Percentiles rank a stretch among this genome's conserved stretches.
These are phyloP conservation scores for Cryptophagus acutangulus DNA, from an alignment of 2,888 invertebrate genomes.

Conservation along the genomic window DNA sequence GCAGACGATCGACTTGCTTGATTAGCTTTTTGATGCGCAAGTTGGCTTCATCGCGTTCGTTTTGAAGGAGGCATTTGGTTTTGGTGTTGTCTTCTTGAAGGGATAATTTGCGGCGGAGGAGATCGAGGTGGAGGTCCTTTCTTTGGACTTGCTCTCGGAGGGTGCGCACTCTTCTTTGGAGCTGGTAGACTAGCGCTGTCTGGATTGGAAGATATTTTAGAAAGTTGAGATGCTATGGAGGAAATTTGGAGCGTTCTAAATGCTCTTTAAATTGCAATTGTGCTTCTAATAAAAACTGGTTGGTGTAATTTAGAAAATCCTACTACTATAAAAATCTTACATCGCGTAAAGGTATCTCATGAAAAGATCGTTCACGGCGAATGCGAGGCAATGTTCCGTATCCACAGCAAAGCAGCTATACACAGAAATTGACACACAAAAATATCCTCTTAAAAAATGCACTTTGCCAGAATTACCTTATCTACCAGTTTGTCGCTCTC, in stretches of 20 bases:
- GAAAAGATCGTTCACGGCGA: conserved; percentile 72
- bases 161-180: conserved; percentile 80
- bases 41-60: conserved; percentile 65
- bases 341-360: conserved; percentile 76
- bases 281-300: too few relatives aligned
- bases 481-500: conserved; percentile 81
- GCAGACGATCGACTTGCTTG: conserved; percentile 78
- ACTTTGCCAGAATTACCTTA: too few relatives aligned
- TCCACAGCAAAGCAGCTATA: conserved; percentile 66
- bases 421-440: conserved; percentile 42
- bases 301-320: too few relatives aligned
- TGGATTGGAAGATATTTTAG: too few relatives aligned
- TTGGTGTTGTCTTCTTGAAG: conserved; percentile 73
- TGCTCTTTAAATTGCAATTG: too few relatives aligned
- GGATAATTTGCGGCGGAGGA: conserved; percentile 79
- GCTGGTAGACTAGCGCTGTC: conserved; percentile 84
- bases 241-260: too few relatives aligned
- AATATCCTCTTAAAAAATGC: conserved; percentile 3
- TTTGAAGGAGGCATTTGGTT: conserved; percentile 58
- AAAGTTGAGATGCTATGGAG: too few relatives aligned
- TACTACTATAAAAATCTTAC: conserved; percentile 53
- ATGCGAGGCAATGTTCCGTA: conserved; percentile 65
- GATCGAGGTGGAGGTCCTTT: conserved; percentile 85
- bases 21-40: conserved; percentile 70
- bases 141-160: conserved; percentile 86